Evolutionary conservation across 2,888 invertebrate species (phyloP).

Genomic region (Argyra leucocephala): DNA sequence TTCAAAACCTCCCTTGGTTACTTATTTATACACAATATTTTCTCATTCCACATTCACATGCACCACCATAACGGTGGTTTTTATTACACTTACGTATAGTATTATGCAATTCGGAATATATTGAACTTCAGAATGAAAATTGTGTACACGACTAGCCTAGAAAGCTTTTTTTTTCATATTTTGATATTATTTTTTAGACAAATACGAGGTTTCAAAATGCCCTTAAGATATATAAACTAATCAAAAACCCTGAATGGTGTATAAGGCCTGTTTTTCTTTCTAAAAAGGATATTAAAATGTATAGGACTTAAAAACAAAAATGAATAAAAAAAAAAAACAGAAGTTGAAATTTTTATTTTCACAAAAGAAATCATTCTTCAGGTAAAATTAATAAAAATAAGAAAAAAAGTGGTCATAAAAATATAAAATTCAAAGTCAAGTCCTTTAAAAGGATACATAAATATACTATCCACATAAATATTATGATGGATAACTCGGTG

Average conservation of each 20-base stretch:
- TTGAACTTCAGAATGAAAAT: background rate
- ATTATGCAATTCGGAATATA: too few relatives aligned
- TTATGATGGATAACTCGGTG: too few relatives aligned
- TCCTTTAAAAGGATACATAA: background rate
- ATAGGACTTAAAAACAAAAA: background rate
- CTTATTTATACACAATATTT: too few relatives aligned
- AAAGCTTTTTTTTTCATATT: background rate
- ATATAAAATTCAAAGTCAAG: constrained; percentile 2
- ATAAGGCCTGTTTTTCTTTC: background rate
- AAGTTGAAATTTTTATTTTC: background rate
- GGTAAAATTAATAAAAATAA: background rate
- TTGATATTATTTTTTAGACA: background rate
- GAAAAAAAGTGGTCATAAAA: background rate
- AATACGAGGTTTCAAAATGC: background rate
- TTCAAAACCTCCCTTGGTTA: too few relatives aligned
- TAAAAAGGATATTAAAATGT: background rate
- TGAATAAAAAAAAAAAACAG: too few relatives aligned
- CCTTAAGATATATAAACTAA: background rate
- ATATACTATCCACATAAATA: too few relatives aligned
- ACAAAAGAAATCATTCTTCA: background rate
- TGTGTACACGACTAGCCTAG: constrained; percentile 1
- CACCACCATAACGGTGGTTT: too few relatives aligned
- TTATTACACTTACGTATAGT: too few relatives aligned
- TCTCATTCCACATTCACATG: too few relatives aligned
- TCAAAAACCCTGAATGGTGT: background rate